These are phyloP conservation scores for Propithecus perrieri DNA, from an alignment of 2,797 vertebrate species.

Conservation along the genomic window DNA sequence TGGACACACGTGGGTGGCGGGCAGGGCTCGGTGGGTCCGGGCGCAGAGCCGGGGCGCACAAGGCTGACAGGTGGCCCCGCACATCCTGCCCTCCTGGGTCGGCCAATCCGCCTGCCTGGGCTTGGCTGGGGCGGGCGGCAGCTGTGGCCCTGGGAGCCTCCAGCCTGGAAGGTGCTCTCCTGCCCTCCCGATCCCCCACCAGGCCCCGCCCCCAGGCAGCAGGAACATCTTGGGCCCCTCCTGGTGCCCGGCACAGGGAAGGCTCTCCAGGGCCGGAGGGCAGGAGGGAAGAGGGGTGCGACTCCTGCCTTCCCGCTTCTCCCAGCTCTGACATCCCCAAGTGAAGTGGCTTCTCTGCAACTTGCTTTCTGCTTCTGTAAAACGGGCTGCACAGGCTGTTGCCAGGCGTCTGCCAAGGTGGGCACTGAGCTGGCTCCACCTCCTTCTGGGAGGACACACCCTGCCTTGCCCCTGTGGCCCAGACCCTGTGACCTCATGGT, in stretches of 20 bases:
- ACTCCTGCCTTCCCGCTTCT: background rate
- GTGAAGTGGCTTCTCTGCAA: background rate
- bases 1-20: accelerated
- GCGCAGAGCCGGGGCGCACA: accelerated
- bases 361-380: background rate
- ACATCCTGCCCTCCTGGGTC: background rate
- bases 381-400: background rate
- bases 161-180: background rate
- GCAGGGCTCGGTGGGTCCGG: background rate
- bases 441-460: accelerated
- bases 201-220: background rate
- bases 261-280: background rate
- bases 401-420: background rate
- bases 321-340: accelerated
- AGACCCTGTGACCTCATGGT: accelerated
- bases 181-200: background rate
- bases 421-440: accelerated
- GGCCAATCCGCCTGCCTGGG: background rate
- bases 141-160: accelerated
- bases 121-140: background rate
- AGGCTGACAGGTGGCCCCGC: background rate
- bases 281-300: accelerated
- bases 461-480: too few relatives aligned
- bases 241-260: accelerated
- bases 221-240: background rate